These are phyloP conservation scores for Isaurus tuberculatus DNA, from an alignment of 92 coral and sea anemone genomes.

Conservation along the genomic window DNA sequence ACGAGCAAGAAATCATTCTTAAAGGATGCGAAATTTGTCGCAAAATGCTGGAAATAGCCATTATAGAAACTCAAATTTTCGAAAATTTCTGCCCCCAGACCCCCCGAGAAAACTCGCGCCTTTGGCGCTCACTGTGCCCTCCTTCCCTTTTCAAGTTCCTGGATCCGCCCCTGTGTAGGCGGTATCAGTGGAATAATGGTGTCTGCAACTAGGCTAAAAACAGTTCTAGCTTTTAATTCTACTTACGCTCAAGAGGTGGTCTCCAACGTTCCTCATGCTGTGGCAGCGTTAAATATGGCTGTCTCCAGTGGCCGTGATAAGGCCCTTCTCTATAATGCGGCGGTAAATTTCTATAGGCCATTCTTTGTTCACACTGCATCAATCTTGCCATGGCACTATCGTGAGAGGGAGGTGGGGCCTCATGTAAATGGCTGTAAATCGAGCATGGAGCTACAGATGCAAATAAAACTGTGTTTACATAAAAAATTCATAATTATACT, in stretches of 20 bases:
- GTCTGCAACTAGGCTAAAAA: too few species aligned
- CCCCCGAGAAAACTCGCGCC: too few species aligned
- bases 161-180: too few species aligned
- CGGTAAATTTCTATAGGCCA: slow-evolving; percentile 58
- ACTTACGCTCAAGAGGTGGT: slow-evolving; percentile 27
- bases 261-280: slow-evolving; percentile 83
- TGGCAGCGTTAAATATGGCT: slow-evolving; percentile 73
- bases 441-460: slow-evolving; percentile 26
- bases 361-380: slow-evolving; percentile 94
- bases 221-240: too few species aligned
- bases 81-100: too few species aligned
- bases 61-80: too few species aligned
- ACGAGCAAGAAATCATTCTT: too few species aligned
- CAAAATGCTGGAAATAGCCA: too few species aligned
- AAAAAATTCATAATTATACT: not conserved
- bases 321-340: slow-evolving; percentile 72
- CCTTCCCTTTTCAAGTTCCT: too few species aligned
- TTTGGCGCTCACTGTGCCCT: too few species aligned
- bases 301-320: slow-evolving; percentile 73
- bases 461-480: not conserved
- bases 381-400: slow-evolving; percentile 90
- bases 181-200: too few species aligned
- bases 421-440: slow-evolving; percentile 42
- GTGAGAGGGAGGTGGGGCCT: slow-evolving; percentile 56
- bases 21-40: too few species aligned